Evolutionary conservation across 1,140 invertebrate species (phyloP), one percentile per base, ranked within the genome.

Genomic region (Stegodyphus mimosarum): DNA sequence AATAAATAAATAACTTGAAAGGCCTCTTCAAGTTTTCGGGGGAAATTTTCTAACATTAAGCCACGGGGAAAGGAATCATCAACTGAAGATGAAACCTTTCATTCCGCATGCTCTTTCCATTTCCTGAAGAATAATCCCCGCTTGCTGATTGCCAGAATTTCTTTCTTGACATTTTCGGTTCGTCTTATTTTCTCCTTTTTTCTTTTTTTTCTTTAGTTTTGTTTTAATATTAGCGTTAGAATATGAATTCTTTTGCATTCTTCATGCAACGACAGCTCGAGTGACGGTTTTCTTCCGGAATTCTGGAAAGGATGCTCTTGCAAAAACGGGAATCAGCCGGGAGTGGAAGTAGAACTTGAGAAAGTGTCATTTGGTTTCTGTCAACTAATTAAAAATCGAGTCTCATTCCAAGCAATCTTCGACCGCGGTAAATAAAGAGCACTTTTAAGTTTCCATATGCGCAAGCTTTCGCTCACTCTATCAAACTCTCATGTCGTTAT

Each of bases 311-410:
- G 33, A 33, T 33, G 33, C 33, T 33, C 33, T 33, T 33, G 33
- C 33, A 33, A 33, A 33, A 33, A 33, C 33, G 33, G 33, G 33
- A 33, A 33, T 33, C 33, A 33, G 33, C 33, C 33, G 33, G 33
- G 33, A 33, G 33, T 1, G 33, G 33, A 33, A 33, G 33, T 1
- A 3, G 33, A 33, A 33, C 33, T 33, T 33, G 33, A 49, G 33
- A 53, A 83, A 72, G 71, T 63, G 79, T 83, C 73, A 69, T 70
- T 75, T 50, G 60, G 72, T 51, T 84, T 69, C 72, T 76, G 81
- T 75, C 81, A 84, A 64, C 81, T 84, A 84, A 84, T 84, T 84
- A 84, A 84, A 84, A 84, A 84, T 84, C 63, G 66, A 76, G 64
- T 55, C 64, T 52, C 81, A 75, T 81, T 69, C 75, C 63, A 75